Base-by-base conservation (phyloP, 2,888 invertebrate genomes). In the Microplitis manilae region DNA sequence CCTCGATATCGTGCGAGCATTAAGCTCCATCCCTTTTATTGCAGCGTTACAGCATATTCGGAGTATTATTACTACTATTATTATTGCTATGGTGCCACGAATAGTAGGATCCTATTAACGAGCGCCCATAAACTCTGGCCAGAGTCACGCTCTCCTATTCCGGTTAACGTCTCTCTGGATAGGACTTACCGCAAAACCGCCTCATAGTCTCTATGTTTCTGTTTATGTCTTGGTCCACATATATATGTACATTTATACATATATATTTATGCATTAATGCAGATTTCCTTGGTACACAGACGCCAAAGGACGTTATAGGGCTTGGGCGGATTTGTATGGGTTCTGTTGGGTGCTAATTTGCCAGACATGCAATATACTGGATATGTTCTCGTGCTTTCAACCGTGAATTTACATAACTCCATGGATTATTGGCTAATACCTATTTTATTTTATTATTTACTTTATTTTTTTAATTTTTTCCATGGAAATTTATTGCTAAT, bases 71-170 rank as follows among this genome's bases (percentile, higher is more conserved):
- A 30, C 30, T 30, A 30, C 30, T 30, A 30, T 30, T 30, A 30
- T 30, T 30, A 30, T 30, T 30, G 9, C 9, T 50, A 50, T 8
- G 2, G 50, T 13, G 30, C 38, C 65, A 65, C 38, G 30, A 65
- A 65, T 65, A 20, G 30, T 30, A 30, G 7, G 75, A 80, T 80
- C 81, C 81, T 83, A 84, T 84, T 84, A 83, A 83, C 84, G 82
- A 83, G 82, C 80, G 79, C 77, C 79, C 81, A 77, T 83, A 83
- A 83, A 83, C 79, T 78, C 79, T 59, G 68, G 61, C 72, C 73
- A 80, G 80, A 80, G 82, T 82, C 80, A 82, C 62, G 79, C 75
- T 81, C 79, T 79, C 67, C 75, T 72, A 70, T 76, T 67, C 41
- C 50, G 69, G 69, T 69, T 69, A 62, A 62, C 38, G 20, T 9